Evolutionary conservation across 2,113 vertebrate genomes (phyloP).

Genomic region (Montifringilla adamsi): DNA sequence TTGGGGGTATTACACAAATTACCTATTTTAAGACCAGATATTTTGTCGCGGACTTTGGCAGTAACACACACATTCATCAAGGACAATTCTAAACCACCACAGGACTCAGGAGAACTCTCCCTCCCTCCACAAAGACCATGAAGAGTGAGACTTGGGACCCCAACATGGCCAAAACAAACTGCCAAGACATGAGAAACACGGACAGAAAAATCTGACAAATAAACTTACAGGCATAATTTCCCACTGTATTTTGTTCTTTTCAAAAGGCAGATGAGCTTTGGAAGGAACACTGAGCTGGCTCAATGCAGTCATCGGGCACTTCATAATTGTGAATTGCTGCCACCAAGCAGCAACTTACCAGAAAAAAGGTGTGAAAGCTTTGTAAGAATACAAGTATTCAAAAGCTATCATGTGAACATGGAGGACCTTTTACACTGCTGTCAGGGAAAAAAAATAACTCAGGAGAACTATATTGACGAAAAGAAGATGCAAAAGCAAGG

Average conservation of each 20-base stretch:
- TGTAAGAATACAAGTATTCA: not conserved
- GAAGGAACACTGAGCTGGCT: not conserved
- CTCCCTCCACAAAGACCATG: not conserved
- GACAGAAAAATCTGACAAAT: not conserved
- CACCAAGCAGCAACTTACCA: not conserved
- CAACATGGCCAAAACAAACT: rapidly evolving
- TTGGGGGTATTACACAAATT: not conserved
- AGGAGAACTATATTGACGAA: not conserved
- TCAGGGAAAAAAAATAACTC: not conserved
- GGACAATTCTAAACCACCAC: not conserved
- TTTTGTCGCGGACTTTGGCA: not conserved
- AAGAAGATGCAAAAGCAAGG: not conserved
- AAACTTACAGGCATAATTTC: not conserved
- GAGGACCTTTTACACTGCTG: not conserved
- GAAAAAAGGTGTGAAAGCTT: not conserved
- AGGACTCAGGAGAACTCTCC: not conserved
- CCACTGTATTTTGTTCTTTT: not conserved
- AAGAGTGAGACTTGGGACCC: not conserved
- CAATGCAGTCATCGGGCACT: not conserved
- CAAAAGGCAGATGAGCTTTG: not conserved
- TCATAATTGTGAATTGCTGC: not conserved
- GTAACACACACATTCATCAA: not conserved
- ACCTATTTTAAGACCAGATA: not conserved
- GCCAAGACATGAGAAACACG: rapidly evolving
- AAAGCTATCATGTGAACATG: not conserved